These are phyloP conservation scores for Pogonomyrmex californicus DNA, from an alignment of 1,140 invertebrate species.

Conservation along the genomic window DNA sequence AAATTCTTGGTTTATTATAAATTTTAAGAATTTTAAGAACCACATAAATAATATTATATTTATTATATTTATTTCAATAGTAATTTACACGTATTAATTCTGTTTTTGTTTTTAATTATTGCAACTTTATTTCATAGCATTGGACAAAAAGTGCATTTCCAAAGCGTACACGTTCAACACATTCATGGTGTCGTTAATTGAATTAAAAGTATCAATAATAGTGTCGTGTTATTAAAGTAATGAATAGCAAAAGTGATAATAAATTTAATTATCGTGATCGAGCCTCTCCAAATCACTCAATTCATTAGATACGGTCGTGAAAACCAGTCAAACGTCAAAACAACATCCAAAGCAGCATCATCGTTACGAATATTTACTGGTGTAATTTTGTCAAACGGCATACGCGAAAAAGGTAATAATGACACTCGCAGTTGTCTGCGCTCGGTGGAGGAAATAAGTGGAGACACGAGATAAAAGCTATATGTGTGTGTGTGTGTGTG, in stretches of 20 bases:
- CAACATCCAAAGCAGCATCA: background rate
- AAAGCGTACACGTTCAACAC: background rate
- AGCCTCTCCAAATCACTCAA: background rate
- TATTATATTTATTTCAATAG: too few species aligned
- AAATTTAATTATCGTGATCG: slow-evolving; percentile 37
- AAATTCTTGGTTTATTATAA: background rate
- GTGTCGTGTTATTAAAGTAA: slow-evolving; percentile 14
- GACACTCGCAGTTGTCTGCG: too few species aligned
- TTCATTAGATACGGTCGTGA: background rate
- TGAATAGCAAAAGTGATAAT: slow-evolving; percentile 7
- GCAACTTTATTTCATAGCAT: background rate
- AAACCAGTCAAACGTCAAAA: background rate
- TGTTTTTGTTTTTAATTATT: background rate
- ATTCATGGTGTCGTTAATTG: background rate
- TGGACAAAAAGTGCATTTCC: background rate
- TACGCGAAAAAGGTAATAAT: background rate
- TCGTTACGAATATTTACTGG: background rate
- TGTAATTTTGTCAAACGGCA: background rate
- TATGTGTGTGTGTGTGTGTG: too few species aligned
- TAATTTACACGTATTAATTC: too few species aligned
- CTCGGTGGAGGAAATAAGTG: background rate
- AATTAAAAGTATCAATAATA: background rate
- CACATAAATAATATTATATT: too few species aligned
- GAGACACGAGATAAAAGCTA: background rate
- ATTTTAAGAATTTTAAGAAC: background rate